These are phyloP conservation scores for Theretra japonica DNA, from an alignment of 2,888 invertebrate genomes.

Conservation along the genomic window DNA sequence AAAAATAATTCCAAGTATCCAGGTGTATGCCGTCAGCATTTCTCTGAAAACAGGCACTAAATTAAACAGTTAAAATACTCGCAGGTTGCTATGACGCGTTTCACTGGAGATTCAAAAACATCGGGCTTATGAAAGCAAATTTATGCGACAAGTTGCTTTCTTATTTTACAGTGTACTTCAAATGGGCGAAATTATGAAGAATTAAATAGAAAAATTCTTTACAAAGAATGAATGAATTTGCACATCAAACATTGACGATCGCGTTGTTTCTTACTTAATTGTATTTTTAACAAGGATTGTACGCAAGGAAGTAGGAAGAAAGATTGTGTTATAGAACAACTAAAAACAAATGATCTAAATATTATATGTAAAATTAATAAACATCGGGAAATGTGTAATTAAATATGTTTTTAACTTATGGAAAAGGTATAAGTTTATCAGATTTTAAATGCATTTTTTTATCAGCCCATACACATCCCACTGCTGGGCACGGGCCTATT, in stretches of 20 bases:
- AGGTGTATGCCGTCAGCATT: background rate
- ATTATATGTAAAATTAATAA: no score
- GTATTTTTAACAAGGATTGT: background rate
- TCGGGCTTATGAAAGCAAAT: conserved; percentile 24
- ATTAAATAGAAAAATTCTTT: background rate
- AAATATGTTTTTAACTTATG: no score
- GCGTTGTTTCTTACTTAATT: background rate
- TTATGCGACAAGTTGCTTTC: conserved; percentile 21
- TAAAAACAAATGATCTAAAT: no score
- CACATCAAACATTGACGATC: background rate
- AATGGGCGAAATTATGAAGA: conserved; percentile 17
- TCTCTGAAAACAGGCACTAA: conserved; percentile 16
- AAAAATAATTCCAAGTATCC: background rate
- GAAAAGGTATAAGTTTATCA: no score
- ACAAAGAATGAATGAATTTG: conserved; percentile 2
- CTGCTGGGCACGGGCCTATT: no score
- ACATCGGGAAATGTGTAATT: no score
- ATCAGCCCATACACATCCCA: no score
- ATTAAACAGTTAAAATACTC: conserved; percentile 24
- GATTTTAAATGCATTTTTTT: no score
- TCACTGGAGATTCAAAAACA: conserved; percentile 23
- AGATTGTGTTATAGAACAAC: no score
- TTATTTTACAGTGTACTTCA: conserved; percentile 21
- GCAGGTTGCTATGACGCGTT: conserved; percentile 22
- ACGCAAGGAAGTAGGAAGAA: no score